phyloP scores from a whole-genome alignment of 2,888 invertebrate genomes.

The Philereme transversata region DNA sequence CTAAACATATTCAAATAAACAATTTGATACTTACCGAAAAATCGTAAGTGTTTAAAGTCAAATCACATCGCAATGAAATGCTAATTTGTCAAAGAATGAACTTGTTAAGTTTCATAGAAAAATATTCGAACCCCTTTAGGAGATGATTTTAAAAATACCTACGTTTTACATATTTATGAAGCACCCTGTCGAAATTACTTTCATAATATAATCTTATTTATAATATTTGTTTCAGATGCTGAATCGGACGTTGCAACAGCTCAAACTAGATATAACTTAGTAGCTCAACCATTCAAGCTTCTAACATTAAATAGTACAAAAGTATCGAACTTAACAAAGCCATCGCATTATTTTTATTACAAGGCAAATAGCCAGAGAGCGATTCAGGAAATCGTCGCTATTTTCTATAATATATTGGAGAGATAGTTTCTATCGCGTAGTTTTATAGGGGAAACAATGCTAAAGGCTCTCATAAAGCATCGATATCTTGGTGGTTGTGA shows the following conservation, averaged over 20 bases:
- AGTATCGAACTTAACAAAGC: slow-evolving; percentile 70
- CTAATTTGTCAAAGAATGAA: too few species aligned
- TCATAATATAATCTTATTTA: too few species aligned
- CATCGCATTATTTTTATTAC: slow-evolving; percentile 36
- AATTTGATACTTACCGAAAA: too few species aligned
- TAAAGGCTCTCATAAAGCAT: slow-evolving; percentile 75
- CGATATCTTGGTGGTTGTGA: slow-evolving; percentile 76
- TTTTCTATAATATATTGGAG: slow-evolving; percentile 67
- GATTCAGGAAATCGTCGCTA: slow-evolving; percentile 55
- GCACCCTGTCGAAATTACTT: too few species aligned
- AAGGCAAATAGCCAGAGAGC: slow-evolving; percentile 40
- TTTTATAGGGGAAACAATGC: slow-evolving; percentile 78
- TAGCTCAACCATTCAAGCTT: slow-evolving; percentile 44
- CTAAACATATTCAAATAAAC: too few species aligned
- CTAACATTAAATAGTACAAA: slow-evolving; percentile 69
- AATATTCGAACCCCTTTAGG: too few species aligned
- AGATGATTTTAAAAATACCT: too few species aligned
- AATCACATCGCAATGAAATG: too few species aligned
- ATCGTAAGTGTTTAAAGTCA: too few species aligned
- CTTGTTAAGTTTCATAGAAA: too few species aligned
- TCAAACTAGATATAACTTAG: slow-evolving; percentile 62
- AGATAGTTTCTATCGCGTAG: slow-evolving; percentile 53
- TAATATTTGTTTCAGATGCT: slow-evolving; percentile 73
- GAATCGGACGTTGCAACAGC: slow-evolving; percentile 74
- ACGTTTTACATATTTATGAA: too few species aligned